Conservation (phyloP, 1,140 invertebrate species). For the Cephus cinctus region DNA sequence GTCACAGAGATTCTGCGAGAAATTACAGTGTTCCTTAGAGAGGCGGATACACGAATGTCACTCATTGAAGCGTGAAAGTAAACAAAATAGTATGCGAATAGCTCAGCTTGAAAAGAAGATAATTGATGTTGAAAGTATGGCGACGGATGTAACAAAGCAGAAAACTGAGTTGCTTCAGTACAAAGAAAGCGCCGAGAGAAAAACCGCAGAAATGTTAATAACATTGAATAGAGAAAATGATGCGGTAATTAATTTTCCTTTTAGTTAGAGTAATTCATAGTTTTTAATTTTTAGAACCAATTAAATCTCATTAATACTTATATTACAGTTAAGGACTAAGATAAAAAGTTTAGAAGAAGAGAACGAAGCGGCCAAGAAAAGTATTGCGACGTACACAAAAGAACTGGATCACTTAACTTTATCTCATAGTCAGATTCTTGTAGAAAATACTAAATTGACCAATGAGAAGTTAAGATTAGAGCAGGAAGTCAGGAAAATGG, state of each 20-base stretch:
- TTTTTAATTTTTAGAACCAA: constrained; percentile 26
- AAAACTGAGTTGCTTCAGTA: constrained; percentile 50
- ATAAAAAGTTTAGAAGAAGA: constrained; percentile 48
- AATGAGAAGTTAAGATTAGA: constrained; percentile 61
- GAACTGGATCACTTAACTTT: constrained; percentile 54
- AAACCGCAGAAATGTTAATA: constrained; percentile 38
- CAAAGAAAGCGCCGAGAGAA: constrained; percentile 42
- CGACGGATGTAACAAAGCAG: constrained; percentile 55
- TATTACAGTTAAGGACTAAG: constrained; percentile 37
- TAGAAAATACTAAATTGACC: constrained; percentile 64
- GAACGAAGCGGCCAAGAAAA: constrained; percentile 39
- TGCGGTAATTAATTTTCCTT: constrained; percentile 22
- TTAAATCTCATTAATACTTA: constrained; percentile 32
- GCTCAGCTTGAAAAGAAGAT: constrained; percentile 54
- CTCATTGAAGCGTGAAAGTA: constrained; percentile 37
- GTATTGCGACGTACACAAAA: constrained; percentile 40
- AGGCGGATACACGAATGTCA: constrained; percentile 38
- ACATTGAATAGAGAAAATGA: constrained; percentile 47
- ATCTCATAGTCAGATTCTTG: constrained; percentile 60
- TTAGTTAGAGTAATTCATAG: constrained; percentile 20
- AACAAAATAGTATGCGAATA: constrained; percentile 38
- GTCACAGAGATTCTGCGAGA: constrained; percentile 37
- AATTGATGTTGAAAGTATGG: constrained; percentile 51
- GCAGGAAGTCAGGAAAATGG: constrained; percentile 49
- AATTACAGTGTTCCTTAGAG: constrained; percentile 37